Conservation (phyloP, 2,888 invertebrate genomes). For the Noctua pronuba region DNA sequence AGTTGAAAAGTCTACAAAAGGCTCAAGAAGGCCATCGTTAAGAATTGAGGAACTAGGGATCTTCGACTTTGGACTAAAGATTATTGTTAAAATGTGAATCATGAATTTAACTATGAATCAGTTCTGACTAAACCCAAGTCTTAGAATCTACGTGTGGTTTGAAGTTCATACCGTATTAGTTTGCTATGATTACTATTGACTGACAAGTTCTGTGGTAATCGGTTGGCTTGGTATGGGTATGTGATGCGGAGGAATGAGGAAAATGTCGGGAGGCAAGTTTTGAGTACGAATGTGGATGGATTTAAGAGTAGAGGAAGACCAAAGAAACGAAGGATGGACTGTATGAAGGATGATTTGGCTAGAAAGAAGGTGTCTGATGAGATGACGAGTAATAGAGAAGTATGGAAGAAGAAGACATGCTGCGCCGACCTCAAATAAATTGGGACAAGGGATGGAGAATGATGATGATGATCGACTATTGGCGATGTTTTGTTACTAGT, state of each 20-base stretch:
- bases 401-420: not conserved
- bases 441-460: not conserved
- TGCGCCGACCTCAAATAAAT: not conserved
- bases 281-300: too few relatives aligned
- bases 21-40: not conserved
- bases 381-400: not conserved
- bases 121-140: constrained; percentile 12
- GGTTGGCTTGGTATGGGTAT: too few relatives aligned
- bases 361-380: not conserved
- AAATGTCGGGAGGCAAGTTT: too few relatives aligned
- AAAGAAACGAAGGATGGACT: too few relatives aligned
- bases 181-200: not conserved
- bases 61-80: not conserved
- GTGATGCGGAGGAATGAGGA: too few relatives aligned
- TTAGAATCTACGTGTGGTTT: constrained; percentile 1
- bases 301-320: too few relatives aligned
- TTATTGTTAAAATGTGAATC: constrained; percentile 35
- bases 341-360: not conserved
- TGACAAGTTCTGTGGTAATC: not conserved
- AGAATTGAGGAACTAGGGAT: not conserved
- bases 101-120: constrained; percentile 9
- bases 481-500: not conserved
- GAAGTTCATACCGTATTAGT: not conserved
- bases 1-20: constrained; percentile 28
- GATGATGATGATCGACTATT: not conserved